phyloP scores from a whole-genome alignment of 2,888 invertebrate species.

The Hyposoter didymator region DNA sequence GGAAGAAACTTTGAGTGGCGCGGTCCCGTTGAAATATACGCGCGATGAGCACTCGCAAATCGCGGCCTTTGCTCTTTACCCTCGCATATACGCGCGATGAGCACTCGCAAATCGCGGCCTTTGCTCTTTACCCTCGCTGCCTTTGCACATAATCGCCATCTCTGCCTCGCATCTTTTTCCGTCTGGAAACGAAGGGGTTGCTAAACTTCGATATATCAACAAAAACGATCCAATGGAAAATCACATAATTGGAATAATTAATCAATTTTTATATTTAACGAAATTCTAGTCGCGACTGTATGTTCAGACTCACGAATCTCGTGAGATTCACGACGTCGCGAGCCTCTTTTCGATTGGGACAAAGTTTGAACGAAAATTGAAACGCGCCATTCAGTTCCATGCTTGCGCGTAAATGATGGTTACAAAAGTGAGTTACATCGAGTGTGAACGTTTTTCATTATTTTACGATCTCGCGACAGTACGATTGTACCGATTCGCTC shows the following conservation, averaged over 20 bases:
- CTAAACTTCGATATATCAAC: background rate
- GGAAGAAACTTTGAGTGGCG: slow-evolving; percentile 62
- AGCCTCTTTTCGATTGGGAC: background rate
- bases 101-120: slow-evolving; percentile 31
- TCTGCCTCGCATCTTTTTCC: slow-evolving; percentile 9
- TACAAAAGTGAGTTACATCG: too few relatives aligned
- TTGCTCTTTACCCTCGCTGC: slow-evolving; percentile 18
- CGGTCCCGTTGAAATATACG: slow-evolving; percentile 45
- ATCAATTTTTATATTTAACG: background rate
- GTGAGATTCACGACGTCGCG: background rate
- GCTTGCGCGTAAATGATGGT: too few relatives aligned
- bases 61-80: slow-evolving; percentile 22
- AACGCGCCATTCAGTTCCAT: too few relatives aligned
- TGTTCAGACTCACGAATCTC: background rate
- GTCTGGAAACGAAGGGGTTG: slow-evolving; percentile 10
- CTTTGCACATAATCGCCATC: background rate
- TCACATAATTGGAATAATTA: slow-evolving; percentile 12
- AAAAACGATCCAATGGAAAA: background rate
- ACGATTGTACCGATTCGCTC: background rate
- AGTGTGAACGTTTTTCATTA: too few relatives aligned
- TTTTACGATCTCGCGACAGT: background rate
- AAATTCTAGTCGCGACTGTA: background rate
- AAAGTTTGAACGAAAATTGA: too few relatives aligned
- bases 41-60: slow-evolving; percentile 43
- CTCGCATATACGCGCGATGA: slow-evolving; percentile 44